Percentiles rank a stretch among this genome's conserved stretches.
Conservation (phyloP, 1,140 invertebrate species). For the Geopemphigus sp. region DNA sequence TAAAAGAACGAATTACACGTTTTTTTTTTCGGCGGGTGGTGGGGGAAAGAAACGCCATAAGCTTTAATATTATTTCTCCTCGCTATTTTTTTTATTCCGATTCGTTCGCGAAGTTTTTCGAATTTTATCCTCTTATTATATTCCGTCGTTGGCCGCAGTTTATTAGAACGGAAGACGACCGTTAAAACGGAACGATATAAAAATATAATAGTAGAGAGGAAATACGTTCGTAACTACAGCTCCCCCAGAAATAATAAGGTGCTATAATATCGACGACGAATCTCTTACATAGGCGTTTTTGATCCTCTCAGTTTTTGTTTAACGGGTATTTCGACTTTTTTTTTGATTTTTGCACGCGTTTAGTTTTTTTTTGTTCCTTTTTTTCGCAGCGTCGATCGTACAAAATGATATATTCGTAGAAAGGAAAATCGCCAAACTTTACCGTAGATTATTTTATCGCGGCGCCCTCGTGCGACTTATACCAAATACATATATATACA, state of each 20-base stretch:
- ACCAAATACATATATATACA: background rate
- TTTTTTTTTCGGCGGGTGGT: background rate
- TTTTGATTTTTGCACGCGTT: background rate
- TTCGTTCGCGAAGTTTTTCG: background rate
- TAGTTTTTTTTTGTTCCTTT: background rate
- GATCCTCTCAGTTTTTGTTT: background rate
- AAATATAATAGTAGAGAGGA: background rate
- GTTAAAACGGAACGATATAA: background rate
- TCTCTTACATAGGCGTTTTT: background rate
- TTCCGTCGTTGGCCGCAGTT: background rate
- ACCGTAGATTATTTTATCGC: slow-evolving; percentile 15
- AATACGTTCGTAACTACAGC: background rate
- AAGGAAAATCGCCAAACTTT: slow-evolving; percentile 12
- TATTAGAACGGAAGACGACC: background rate
- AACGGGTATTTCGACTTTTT: background rate
- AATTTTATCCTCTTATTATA: background rate
- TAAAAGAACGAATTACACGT: slow-evolving; percentile 3
- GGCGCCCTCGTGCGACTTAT: background rate
- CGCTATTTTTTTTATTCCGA: slow-evolving; percentile 3
- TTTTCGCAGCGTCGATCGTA: background rate
- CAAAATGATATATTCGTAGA: background rate
- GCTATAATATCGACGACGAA: background rate
- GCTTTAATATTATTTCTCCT: slow-evolving; percentile 7
- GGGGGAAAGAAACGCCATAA: slow-evolving; percentile 1
- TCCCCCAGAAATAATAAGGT: background rate